Base-by-base conservation (phyloP, 2,113 vertebrate species). In the Myocastor coypus region DNA sequence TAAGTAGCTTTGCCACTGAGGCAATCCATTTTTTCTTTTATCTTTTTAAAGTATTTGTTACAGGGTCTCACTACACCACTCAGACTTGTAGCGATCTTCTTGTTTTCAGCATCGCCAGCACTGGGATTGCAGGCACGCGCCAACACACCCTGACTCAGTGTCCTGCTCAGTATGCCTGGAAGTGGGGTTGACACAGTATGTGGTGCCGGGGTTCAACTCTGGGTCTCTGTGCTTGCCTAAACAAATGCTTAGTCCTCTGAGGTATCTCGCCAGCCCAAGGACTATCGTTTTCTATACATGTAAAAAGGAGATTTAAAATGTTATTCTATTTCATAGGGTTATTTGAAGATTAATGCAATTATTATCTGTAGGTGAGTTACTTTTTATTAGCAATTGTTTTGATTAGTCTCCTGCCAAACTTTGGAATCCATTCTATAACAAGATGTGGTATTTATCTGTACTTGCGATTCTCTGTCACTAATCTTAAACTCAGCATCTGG, bases 381-480 rank as follows among this genome's bases (percentile, higher is more conserved):
- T 59, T 92, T 88, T 92, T 73, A 71, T 71, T 71, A 85, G 73
- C 52, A 75, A 73, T 77, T 69, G 40, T 77, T 82, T 5, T 83
- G 26, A 89, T 87, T 92, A 59, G 16, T 55, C 3, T 42, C 32
- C 68, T 2, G 34, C 7, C 19, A 89, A 66, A 81, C 14, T 64
- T 87, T 91, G 37, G 12, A 4, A 85, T 40, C 11, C 57, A 5
- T 59, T 37, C 13, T 64, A 1, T n/a, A 57, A 34, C 10, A 88
- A 55, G 19, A 1, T 50, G 14, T 75, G 22, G 3, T 4, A 30
- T 37, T 59, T 13, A 8, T 73, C 42, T 75, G 34, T 46, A 75
- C 22, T 61, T 24, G 30, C 5, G 34, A 66, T 61, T 83, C 12
- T 87, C n/a, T 92, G 59, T 75, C 30, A 40, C 24, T 82, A 77